Base-by-base conservation (phyloP, 2,797 vertebrate species). In the Sciurus vulgaris region DNA sequence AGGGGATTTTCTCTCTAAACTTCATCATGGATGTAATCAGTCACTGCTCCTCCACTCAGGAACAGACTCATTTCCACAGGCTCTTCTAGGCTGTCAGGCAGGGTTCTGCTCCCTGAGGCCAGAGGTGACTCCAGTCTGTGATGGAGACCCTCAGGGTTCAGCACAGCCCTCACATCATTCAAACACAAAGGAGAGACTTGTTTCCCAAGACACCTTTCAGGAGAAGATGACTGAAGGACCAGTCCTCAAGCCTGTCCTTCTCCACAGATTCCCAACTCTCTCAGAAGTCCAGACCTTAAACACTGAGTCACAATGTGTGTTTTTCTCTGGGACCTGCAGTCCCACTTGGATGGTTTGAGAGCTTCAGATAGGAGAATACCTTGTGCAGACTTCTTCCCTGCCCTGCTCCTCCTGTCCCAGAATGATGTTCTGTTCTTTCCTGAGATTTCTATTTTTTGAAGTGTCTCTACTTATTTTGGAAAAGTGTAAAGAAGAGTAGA, bases 221-320 rank as follows among this genome's bases (percentile, higher is more conserved):
- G 1, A 30, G 11, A 72, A 94, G 15, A 6, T 4, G 3, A 22
- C 11, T 20, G 33, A 24, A 44, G 59, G 81, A 33, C 15, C 73
- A 70, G 61, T 11, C 30, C 33, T 61, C 24, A 41, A 14, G 35
- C 18, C 49, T 54, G 3, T 26, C 8, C 30, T 49, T 6, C 61
- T 3, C 0, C 35, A 83, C n/a, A 72, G 26, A 3, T 18, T n/a
- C 24, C 20, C 7, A 33, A 33, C 24, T 77, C 38, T 20, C 54
- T 92, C 22, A 49, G 73, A 7, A 84, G 22, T 17, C 20, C 22
- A 0, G 2, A 33, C 44, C 22, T 89, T 0, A 2, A 11, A 2
- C 44, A 38, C 38, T 20, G 8, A 41, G 11, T 70, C n/a, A 4
- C 6, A 10, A 24, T 1, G 5, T 74, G 35, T 44, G 30, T n/a